A percentile compares a stretch with the other conserved stretches of the same genome.
Evolutionary conservation across 2,888 invertebrate genomes (phyloP).

Genomic region (Chrysomela aeneicollis): DNA sequence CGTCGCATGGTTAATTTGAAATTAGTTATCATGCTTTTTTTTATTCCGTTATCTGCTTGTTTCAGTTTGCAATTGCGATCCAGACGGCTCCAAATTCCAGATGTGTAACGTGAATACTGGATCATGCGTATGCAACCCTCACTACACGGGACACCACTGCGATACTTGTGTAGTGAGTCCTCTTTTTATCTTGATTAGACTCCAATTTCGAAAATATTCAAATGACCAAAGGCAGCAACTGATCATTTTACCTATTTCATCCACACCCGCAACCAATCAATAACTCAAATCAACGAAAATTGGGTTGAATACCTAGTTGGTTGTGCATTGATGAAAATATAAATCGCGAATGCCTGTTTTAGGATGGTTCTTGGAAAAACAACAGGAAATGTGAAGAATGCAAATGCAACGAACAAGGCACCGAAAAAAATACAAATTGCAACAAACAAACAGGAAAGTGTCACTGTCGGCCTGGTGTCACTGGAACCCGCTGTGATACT

Average conservation of each 20-base stretch:
- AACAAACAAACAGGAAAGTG: slow-evolving; percentile 81
- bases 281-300: too few relatives aligned
- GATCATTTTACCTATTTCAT: too few relatives aligned
- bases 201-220: too few relatives aligned
- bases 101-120: slow-evolving; percentile 81
- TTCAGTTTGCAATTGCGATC: slow-evolving; percentile 87
- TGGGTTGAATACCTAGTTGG: too few relatives aligned
- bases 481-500: slow-evolving; percentile 74
- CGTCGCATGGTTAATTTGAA: not conserved
- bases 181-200: too few relatives aligned
- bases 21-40: too few relatives aligned
- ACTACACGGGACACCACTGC: slow-evolving; percentile 78
- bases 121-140: slow-evolving; percentile 77
- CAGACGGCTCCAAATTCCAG: slow-evolving; percentile 73
- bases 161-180: slow-evolving; percentile 74
- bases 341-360: slow-evolving; percentile 30
- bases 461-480: slow-evolving; percentile 78
- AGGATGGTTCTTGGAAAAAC: slow-evolving; percentile 82
- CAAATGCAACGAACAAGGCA: slow-evolving; percentile 77
- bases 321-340: not conserved
- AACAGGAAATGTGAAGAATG: slow-evolving; percentile 85
- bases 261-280: too few relatives aligned
- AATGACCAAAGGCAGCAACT: too few relatives aligned
- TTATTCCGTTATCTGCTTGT: slow-evolving; percentile 46
- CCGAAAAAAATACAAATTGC: slow-evolving; percentile 70